A percentile compares a stretch with the other conserved stretches of the same genome.
Evolutionary conservation across 2,888 invertebrate genomes (phyloP).

Genomic region (Euzetes globulus): DNA sequence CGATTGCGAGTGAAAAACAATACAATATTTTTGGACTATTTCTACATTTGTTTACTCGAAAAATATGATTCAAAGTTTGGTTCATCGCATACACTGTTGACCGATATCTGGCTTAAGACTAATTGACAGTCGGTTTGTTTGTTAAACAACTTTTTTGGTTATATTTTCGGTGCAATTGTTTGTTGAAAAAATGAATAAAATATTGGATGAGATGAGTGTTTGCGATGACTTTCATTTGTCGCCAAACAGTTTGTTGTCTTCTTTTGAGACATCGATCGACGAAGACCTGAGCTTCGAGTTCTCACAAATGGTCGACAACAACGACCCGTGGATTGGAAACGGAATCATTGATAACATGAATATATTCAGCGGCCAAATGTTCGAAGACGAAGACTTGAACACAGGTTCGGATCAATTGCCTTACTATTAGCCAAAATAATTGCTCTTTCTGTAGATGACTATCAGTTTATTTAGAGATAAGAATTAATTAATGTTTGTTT

Average conservation of each 20-base stretch:
- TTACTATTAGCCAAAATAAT: not conserved
- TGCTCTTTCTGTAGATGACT: not conserved
- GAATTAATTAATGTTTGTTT: not conserved
- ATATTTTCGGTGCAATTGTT: too few species aligned
- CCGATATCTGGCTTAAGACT: too few species aligned
- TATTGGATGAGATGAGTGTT: slow-evolving; percentile 16
- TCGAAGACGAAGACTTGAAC: slow-evolving; percentile 20
- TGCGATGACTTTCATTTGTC: slow-evolving; percentile 27
- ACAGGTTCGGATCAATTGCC: slow-evolving; percentile 9
- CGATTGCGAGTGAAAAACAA: too few species aligned
- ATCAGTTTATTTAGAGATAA: not conserved
- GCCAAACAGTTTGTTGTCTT: slow-evolving; percentile 16
- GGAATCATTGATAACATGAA: slow-evolving; percentile 21
- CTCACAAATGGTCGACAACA: slow-evolving; percentile 25
- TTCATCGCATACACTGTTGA: too few species aligned
- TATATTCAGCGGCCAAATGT: slow-evolving; percentile 6
- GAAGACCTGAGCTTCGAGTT: slow-evolving; percentile 13
- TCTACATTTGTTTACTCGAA: too few species aligned
- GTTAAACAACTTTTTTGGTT: too few species aligned
- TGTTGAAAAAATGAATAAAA: not conserved
- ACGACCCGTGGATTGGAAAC: slow-evolving; percentile 27
- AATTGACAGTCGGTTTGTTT: too few species aligned
- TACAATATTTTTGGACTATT: too few species aligned
- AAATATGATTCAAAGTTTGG: too few species aligned
- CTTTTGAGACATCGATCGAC: slow-evolving; percentile 21